phyloP scores from a whole-genome alignment of 1,140 invertebrate genomes.

The Drosophila virilis region DNA sequence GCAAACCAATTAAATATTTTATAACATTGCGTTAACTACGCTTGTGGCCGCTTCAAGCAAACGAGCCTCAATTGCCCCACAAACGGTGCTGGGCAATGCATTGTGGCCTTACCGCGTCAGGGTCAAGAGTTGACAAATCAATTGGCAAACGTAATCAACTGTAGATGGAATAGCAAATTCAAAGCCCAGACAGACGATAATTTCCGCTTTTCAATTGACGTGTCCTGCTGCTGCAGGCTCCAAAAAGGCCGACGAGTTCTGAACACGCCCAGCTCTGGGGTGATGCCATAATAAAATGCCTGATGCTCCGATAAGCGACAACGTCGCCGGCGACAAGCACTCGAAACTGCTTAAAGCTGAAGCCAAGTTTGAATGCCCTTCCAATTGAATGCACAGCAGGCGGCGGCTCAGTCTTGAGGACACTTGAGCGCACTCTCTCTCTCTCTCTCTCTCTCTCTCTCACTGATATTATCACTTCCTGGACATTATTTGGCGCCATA shows the following conservation, averaged over 20 bases:
- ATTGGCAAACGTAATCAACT: constrained; percentile 75
- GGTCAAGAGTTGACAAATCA: constrained; percentile 69
- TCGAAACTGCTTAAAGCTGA: constrained; percentile 52
- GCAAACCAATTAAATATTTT: constrained; percentile 77
- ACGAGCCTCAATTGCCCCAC: background rate
- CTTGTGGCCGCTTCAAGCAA: constrained; percentile 48
- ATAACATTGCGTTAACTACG: constrained; percentile 64
- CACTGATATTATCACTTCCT: constrained; percentile 78
- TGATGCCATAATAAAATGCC: constrained; percentile 71
- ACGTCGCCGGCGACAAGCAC: constrained; percentile 40
- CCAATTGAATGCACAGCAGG: constrained; percentile 73
- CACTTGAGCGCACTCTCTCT: constrained; percentile 43
- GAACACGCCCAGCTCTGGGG: background rate
- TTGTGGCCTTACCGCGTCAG: background rate
- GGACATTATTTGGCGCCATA: constrained; percentile 78
- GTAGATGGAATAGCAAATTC: constrained; percentile 56
- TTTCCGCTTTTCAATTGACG: constrained; percentile 74
- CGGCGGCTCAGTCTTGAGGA: constrained; percentile 36
- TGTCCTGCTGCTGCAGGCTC: constrained; percentile 1
- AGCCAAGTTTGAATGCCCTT: constrained; percentile 48
- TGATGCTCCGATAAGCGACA: constrained; percentile 58
- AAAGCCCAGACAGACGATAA: constrained; percentile 72
- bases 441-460: background rate
- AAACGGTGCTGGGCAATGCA: constrained; percentile 10
- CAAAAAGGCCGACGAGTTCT: background rate